These are phyloP conservation scores for Circaetus gallicus DNA, from an alignment of 2,113 vertebrate genomes.

Conservation along the genomic window DNA sequence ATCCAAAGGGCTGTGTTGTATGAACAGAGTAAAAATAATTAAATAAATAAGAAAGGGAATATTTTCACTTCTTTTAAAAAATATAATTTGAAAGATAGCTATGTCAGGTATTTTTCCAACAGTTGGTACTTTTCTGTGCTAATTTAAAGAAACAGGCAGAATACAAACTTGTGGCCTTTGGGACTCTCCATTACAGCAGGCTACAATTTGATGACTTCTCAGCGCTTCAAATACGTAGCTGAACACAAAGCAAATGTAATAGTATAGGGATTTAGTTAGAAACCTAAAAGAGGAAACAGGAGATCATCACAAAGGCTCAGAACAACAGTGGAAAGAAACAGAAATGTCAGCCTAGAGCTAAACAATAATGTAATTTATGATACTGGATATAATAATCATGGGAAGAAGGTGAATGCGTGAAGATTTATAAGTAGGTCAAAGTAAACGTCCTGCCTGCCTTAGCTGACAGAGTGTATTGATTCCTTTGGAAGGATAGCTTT, in stretches of 20 bases:
- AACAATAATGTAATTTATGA: not conserved
- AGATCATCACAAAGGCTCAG: not conserved
- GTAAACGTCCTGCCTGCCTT: not conserved
- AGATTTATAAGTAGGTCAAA: not conserved
- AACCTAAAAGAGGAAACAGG: not conserved
- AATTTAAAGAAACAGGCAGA: not conserved
- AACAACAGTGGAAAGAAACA: not conserved
- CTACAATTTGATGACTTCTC: not conserved
- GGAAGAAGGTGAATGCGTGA: rapidly evolving
- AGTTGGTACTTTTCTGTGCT: not conserved
- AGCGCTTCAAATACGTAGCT: not conserved
- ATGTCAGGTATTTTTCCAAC: not conserved
- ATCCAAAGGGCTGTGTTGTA: not conserved
- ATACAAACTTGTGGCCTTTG: not conserved
- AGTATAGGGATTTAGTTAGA: not conserved
- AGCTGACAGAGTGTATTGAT: rapidly evolving
- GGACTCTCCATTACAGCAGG: not conserved
- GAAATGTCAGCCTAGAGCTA: not conserved
- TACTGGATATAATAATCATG: not conserved
- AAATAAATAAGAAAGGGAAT: not conserved
- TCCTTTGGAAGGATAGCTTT: not conserved
- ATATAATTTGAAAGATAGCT: not conserved
- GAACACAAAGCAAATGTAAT: not conserved
- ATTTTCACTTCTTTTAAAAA: not conserved
- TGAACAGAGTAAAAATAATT: not conserved